phyloP scores from a whole-genome alignment of 1,140 invertebrate genomes.

The Dendroctonus valens region DNA sequence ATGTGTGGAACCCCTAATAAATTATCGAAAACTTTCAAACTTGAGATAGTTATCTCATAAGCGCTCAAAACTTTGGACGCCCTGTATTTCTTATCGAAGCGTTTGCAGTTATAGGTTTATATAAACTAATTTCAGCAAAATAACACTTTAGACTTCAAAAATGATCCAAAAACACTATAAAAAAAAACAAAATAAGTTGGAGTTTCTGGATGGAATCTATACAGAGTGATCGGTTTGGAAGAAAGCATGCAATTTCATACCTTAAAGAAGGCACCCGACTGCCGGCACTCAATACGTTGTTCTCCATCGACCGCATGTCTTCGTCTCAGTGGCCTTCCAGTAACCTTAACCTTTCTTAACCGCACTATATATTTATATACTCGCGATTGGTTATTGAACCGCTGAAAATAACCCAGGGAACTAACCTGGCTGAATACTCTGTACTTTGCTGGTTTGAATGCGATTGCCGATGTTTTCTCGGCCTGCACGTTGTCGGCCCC shows the following conservation, averaged over 20 bases:
- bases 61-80: too few relatives aligned
- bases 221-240: too few relatives aligned
- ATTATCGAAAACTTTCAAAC: too few relatives aligned
- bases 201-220: too few relatives aligned
- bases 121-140: too few relatives aligned
- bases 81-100: too few relatives aligned
- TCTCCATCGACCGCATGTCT: constrained; percentile 28
- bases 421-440: constrained; percentile 28
- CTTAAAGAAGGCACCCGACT: constrained; percentile 34
- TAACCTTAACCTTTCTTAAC: constrained; percentile 19
- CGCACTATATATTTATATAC: constrained; percentile 7
- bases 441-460: constrained; percentile 19
- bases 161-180: too few relatives aligned
- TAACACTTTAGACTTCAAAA: too few relatives aligned
- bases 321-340: constrained; percentile 4
- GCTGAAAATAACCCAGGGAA: constrained; percentile 21
- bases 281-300: constrained; percentile 15
- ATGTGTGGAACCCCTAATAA: too few relatives aligned
- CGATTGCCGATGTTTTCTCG: constrained; percentile 21
- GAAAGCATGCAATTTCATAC: constrained; percentile 8
- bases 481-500: constrained; percentile 20
- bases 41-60: too few relatives aligned
- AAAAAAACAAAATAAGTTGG: too few relatives aligned
- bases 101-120: too few relatives aligned
- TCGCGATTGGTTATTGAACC: constrained; percentile 20